Evolutionary conservation across 1,140 invertebrate genomes (phyloP), one percentile per base, ranked within the genome.

Genomic region (Probaryconus sp.): DNA sequence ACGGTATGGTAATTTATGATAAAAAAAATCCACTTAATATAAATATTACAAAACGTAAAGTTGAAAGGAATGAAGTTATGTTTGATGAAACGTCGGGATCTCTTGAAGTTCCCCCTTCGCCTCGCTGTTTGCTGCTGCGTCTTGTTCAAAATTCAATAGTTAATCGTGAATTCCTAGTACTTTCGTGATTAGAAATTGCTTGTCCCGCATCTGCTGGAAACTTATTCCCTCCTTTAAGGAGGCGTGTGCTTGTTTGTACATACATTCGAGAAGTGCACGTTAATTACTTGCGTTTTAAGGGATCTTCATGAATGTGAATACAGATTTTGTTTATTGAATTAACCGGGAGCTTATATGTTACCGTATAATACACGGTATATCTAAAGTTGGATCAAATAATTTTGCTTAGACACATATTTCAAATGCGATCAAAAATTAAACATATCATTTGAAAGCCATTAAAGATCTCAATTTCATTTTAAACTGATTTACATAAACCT

Each of bases 111-210:
- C 7, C 37, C 31, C 48, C n/a, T 45, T 69, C 60, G 35, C 35
- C 48, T 47, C 42, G 31, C 42, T 61, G 40, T 45, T 61, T 13
- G 17, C 38, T 13, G 17, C 38, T 45, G 24, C 38, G 11, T 37
- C 24, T 42, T 53, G 60, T 43, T 38, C 45, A 72, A 72, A 64
- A 72, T 60, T 65, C 43, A 64, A 72, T 72, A 72, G 60, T 58
- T 64, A 72, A 72, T 72, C 45, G 60, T 33, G 53, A 72, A 72
- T 72, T 63, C 51, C 43, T 24, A 51, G 60, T 60, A 72, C 69
- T 72, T 72, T 56, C 69, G 26, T 50, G 69, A 40, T 48, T 64
- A 55, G 69, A 65, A 72, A 72, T 72, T 72, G 51, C 60, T 60
- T 58, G 69, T 60, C 60, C 35, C 60, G 53, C 60, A 72, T 63